Percentiles rank a stretch among this genome's conserved stretches.
Evolutionary conservation across 1,140 invertebrate species (phyloP).

Genomic region (Bombyx mori): DNA sequence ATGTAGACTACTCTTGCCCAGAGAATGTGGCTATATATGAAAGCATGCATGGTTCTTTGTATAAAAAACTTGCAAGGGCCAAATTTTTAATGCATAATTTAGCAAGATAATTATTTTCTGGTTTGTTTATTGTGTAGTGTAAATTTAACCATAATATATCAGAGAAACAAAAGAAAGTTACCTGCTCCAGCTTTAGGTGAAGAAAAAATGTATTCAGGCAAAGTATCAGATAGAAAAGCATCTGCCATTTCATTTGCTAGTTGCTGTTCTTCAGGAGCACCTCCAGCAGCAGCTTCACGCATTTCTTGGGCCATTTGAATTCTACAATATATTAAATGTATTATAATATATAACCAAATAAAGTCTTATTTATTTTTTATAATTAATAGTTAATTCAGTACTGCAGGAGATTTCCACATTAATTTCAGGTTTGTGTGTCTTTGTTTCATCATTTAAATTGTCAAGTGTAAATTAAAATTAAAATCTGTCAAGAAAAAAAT

Average conservation of each 20-base stretch:
- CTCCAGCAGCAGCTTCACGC: conserved; percentile 88
- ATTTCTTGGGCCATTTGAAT: conserved; percentile 93
- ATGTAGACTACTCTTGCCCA: conserved; percentile 61
- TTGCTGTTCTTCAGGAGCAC: conserved; percentile 92
- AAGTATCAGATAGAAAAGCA: conserved; percentile 94
- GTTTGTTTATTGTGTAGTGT: neutral
- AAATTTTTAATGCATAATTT: neutral
- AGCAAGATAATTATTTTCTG: too few relatives aligned
- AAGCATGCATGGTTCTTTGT: neutral
- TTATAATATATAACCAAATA: neutral
- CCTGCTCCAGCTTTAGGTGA: conserved; percentile 96
- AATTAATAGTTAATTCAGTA: conserved; percentile 30
- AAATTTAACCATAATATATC: neutral
- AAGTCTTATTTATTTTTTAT: neutral
- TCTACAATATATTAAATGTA: conserved; percentile 34
- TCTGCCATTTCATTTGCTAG: conserved; percentile 97
- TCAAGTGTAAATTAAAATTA: neutral
- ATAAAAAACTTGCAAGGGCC: neutral
- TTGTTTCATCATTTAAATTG: conserved; percentile 46
- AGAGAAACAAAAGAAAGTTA: conserved; percentile 70
- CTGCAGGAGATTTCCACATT: conserved; percentile 48
- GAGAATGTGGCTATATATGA: conserved; percentile 49
- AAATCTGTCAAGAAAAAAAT: conserved; percentile 38
- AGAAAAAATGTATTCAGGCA: conserved; percentile 94
- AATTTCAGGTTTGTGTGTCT: conserved; percentile 45